Evolutionary conservation across 1,140 invertebrate genomes (phyloP), one percentile per base, ranked within the genome.

Genomic region (Nasonia vitripennis): DNA sequence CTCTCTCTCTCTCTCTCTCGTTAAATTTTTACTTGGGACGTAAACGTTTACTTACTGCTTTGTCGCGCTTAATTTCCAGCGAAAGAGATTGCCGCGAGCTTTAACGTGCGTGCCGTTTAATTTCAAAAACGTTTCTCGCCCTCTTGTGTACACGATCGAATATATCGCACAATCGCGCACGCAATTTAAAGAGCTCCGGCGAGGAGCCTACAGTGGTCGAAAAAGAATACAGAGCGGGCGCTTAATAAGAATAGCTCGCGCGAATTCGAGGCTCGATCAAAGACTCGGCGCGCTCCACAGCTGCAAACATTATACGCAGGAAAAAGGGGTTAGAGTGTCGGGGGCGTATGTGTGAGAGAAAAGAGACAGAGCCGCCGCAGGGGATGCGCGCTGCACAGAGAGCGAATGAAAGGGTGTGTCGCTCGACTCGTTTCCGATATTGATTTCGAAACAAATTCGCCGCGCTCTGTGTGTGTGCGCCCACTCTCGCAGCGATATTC

Each of bases 401-500:
- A 27, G 82, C 73, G 70, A 82, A 82, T 74, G 81, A 82, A 82
- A 82, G 81, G 81, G 70, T 73, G 27, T 34, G 74, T n/a, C 71
- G 81, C 55, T 83, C 73, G 73, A 78, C 73, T 83, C 67, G 82
- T 27, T 70, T n/a, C 62, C 67, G 20, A 84, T 84, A 84, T 84
- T 84, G 82, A 84, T 84, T 84, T 51, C 82, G 74, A 84, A 84
- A 84, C 75, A 78, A 84, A 84, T 84, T 84, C 82, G 62, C 62
- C n/a, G 27, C 10, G 27, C 68, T 12, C 12, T 71, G 34, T 37
- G 34, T 37, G 34, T 6, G 4, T 37, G 34, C 34, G 34, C 34
- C 34, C 68, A 34, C 70, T 73, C 70, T 12, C 7, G 31, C 2
- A 2, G 6, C 23, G 31, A 73, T 45, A 34, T 73, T 20, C 70